Evolutionary conservation across 2,113 vertebrate genomes (phyloP).

Genomic region (Cinclus mexicanus): DNA sequence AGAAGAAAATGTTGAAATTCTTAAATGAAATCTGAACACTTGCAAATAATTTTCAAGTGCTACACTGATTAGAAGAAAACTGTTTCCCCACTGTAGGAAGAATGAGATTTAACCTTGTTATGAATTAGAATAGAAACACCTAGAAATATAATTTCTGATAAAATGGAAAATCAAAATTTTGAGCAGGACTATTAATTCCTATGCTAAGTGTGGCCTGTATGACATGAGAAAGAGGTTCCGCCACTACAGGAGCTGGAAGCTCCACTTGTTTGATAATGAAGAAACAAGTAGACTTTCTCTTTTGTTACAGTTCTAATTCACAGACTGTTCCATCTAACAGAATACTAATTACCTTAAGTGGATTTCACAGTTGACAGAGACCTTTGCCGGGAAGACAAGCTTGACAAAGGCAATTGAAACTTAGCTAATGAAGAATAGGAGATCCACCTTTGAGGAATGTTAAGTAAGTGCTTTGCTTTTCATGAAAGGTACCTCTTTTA

Average conservation of each 20-base stretch:
- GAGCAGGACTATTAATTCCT: background rate
- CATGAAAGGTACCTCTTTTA: constrained; percentile 35
- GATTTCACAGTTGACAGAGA: constrained; percentile 71
- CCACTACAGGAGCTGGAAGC: background rate
- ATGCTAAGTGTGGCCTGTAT: background rate
- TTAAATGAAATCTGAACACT: background rate
- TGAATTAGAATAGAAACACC: background rate
- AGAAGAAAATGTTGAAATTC: background rate
- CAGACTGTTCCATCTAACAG: constrained; percentile 54
- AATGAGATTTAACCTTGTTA: background rate
- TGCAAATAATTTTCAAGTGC: background rate
- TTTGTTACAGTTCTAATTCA: constrained; percentile 61
- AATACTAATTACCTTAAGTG: constrained; percentile 73
- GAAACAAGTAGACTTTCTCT: background rate
- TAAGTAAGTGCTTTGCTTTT: constrained; percentile 50
- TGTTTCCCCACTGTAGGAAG: background rate
- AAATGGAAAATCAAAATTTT: background rate
- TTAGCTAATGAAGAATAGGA: constrained; percentile 65
- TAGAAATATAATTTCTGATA: background rate
- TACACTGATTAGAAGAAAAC: background rate
- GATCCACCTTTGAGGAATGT: constrained; percentile 55
- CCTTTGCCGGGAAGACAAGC: constrained; percentile 63
- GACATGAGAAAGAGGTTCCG: background rate
- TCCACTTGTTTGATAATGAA: constrained; percentile 15
- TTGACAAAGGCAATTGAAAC: constrained; percentile 70